Evolutionary conservation across 2,888 invertebrate species (phyloP).

Genomic region (Aproaerema taeniolella): DNA sequence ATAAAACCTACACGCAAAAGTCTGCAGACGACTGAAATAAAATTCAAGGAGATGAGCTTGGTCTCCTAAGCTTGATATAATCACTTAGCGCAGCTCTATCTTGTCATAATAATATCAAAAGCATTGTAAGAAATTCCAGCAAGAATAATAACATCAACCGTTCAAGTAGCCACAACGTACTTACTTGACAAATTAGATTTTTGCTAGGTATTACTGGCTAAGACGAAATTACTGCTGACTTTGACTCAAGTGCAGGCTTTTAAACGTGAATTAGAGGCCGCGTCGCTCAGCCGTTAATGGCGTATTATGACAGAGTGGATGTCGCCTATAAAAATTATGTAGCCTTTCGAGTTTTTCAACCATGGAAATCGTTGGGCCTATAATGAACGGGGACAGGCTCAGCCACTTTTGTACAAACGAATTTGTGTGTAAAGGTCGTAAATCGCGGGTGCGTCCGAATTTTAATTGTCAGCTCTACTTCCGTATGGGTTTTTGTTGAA

Average conservation of each 20-base stretch:
- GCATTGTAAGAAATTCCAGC: slow-evolving; percentile 16
- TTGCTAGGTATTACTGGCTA: slow-evolving; percentile 66
- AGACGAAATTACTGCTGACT: slow-evolving; percentile 73
- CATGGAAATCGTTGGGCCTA: slow-evolving; percentile 12
- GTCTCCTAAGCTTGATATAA: slow-evolving; percentile 6
- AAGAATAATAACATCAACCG: slow-evolving; percentile 21
- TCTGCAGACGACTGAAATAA: slow-evolving; percentile 3
- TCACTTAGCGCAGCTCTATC: slow-evolving; percentile 6
- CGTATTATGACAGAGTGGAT: slow-evolving; percentile 69
- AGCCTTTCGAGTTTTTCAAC: slow-evolving; percentile 41
- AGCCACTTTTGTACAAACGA: slow-evolving; percentile 18
- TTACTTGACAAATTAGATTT: slow-evolving; percentile 75
- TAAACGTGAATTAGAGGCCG: slow-evolving; percentile 72
- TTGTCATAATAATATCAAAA: slow-evolving; percentile 13
- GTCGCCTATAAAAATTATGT: slow-evolving; percentile 60
- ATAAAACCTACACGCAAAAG: slow-evolving; percentile 4
- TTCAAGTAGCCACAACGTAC: slow-evolving; percentile 49
- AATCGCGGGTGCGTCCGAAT: slow-evolving; percentile 13
- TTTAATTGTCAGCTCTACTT: slow-evolving; percentile 13
- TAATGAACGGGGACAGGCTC: slow-evolving; percentile 19
- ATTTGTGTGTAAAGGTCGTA: slow-evolving; percentile 13
- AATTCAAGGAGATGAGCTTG: slow-evolving; percentile 4
- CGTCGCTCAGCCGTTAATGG: slow-evolving; percentile 68
- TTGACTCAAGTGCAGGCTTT: slow-evolving; percentile 75
- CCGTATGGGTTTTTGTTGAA: slow-evolving; percentile 1